Evolutionary conservation across 2,113 vertebrate species (phyloP), one percentile per base, ranked within the genome.

Genomic region (Dasyurus viverrinus): DNA sequence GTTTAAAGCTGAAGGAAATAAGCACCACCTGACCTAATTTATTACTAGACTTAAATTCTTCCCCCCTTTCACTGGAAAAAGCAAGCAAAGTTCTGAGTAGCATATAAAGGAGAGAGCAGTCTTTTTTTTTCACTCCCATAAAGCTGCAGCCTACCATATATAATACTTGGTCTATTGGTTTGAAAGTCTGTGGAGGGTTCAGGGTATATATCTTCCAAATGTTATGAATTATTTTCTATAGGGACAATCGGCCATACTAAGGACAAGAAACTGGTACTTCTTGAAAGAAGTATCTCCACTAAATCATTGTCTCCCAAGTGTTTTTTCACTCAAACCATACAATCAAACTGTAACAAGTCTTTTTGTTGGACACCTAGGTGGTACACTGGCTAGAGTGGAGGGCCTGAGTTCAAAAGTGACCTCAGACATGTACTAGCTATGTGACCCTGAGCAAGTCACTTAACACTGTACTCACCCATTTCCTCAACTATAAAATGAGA

Each of bases 1-100:
- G 36, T 96, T 91, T 94, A 92, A 26, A 94, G 50, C 12, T 92
- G 10, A 76, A 76, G 16, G 36, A 96, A 95, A 95, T 93, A 91
- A 8, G 96, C 50, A 92, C 42, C 9, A 76, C 24, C 57, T 89
- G 11, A n/a, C 14, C 22, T 93, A 91, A 95, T 90, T 14, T 93
- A 94, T 76, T 76, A 76, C 68, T n/a, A n/a, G 36, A 16, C 11
- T 22, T 76, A n/a, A 5, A 36, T n/a, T 76, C 36, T 76, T 22
- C 68, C 36, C 68, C 22, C 16, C 68, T 76, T 76, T 76, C 68
- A 19, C 36, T 76, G 36, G 4, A n/a, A 14, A n/a, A 76, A n/a
- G 68, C 68, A n/a, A n/a, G 36, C 30, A 76, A 76, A n/a, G 16
- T n/a, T 76, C 16, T n/a, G 68, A 76, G n/a, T n/a, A 76, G 16